Evolutionary conservation across 2,888 invertebrate species (phyloP), one percentile per base, ranked within the genome.

Genomic region (Cephalotes varians): DNA sequence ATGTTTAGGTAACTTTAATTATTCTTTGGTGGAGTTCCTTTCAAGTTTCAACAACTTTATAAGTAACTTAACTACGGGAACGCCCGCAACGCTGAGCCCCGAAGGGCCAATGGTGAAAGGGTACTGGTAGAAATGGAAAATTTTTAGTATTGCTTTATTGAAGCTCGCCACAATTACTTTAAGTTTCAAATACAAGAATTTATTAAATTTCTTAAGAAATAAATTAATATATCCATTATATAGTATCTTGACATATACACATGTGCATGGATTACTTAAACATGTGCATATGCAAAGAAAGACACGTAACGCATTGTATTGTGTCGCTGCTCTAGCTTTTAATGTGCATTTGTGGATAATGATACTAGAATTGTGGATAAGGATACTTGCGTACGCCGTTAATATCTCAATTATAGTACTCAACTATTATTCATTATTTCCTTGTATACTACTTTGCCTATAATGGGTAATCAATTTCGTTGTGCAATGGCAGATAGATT

Each of bases 1-100:
- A 86, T 82, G 83, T 90, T 90, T 85, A 85, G 85, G 87, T 85
- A 90, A 90, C 88, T 90, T 88, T 90, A 90, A 90, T 90, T 90
- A 90, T 90, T 90, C 90, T 84, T 79, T 77, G 85, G 71, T 18
- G 87, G 84, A 90, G 90, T 88, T 90, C 82, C 90, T 86, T 90
- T 85, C 88, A 85, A 90, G 86, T 90, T 90, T 87, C 74, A 88
- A 87, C 85, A 90, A 90, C 87, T 90, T 90, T 87, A 84, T 84
- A 87, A 90, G 90, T 88, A 90, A 90, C 87, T 90, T 83, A 84
- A 76, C 87, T 85, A 69, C 74, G 84, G 44, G 34, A 79, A 76
- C 64, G 64, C 34, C 12, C 56, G 89, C 84, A 88, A 89, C 86
- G 76, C 72, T 77, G 65, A 85, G 77, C 87, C 87, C 86, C 67